Base-by-base conservation (phyloP, 2,888 invertebrate genomes). In the Aphodius granarius region DNA sequence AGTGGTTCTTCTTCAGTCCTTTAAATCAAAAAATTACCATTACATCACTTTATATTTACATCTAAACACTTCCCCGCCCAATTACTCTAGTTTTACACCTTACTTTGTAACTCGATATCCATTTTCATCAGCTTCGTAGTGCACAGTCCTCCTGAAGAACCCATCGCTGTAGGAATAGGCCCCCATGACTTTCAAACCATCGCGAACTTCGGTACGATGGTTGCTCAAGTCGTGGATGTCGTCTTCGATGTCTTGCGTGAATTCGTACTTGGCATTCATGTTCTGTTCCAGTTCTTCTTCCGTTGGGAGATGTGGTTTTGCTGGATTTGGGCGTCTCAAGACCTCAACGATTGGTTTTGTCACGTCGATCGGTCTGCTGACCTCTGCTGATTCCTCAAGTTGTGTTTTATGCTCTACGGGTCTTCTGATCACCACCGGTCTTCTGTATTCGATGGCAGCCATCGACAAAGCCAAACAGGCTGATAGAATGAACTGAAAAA, bases 91-190 rank as follows among this genome's bases (percentile, higher is more conserved):
- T 73, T 73, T 16, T 71, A 64, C 5, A 63, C 84, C 85, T 86
- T 83, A 89, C 89, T 89, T 88, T n/a, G 89, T 84, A 16, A 92
- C 88, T 80, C 91, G 86, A 84, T 91, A 92, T 75, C 92, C 92
- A 77, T 90, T 88, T 81, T 91, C 89, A 83, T 91, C 92, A 80
- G 92, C 91, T 74, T 87, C 88, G 81, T 92, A 92, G 77, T 88
- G 85, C 0, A 91, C 89, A 0, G 88, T 90, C 19, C 90, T 88
- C 80, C 85, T 86, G 79, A 88, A 89, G 80, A 85, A 91, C 0
- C 92, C 92, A 84, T 92, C 91, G 78, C 89, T 89, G 85, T 91
- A 92, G 4, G 89, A 88, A 82, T 91, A 92, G 77, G 86, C 85
- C 2, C 91, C 92, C 66, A 81, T 86, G 0, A 90, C 85, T 5